Evolutionary conservation across 1,140 invertebrate genomes (phyloP).

Genomic region (Lepeophtheirus salmonis): DNA sequence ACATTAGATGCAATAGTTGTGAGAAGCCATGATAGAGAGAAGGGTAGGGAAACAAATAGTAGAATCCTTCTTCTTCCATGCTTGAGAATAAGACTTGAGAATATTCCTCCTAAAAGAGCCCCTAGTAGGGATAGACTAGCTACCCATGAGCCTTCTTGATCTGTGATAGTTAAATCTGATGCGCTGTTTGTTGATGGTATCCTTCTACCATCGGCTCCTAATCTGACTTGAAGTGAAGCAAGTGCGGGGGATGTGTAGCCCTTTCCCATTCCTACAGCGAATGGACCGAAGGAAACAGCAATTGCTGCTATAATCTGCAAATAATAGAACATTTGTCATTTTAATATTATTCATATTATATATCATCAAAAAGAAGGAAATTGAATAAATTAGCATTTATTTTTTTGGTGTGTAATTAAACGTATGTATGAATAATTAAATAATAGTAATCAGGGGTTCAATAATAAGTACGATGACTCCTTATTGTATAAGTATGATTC

Average conservation of each 20-base stretch:
- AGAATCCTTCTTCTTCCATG: constrained; percentile 46
- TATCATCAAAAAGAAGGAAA: too few species aligned
- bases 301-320: constrained; percentile 58
- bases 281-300: constrained; percentile 54
- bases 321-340: too few species aligned
- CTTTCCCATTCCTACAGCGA: constrained; percentile 56
- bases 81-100: constrained; percentile 49
- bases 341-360: too few species aligned
- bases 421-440: too few species aligned
- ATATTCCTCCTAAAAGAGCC: constrained; percentile 51
- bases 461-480: too few species aligned
- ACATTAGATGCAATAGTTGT: constrained; percentile 51
- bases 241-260: constrained; percentile 63
- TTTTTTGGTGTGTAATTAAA: too few species aligned
- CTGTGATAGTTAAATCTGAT: constrained; percentile 32
- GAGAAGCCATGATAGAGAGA: constrained; percentile 51
- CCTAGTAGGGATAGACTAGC: constrained; percentile 55
- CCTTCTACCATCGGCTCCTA: constrained; percentile 19
- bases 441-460: too few species aligned
- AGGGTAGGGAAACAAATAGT: constrained; percentile 44
- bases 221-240: constrained; percentile 47
- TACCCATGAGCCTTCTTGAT: constrained; percentile 59
- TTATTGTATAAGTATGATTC: too few species aligned
- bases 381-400: too few species aligned
- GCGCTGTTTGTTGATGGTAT: constrained; percentile 20